A percentile compares a stretch with the other conserved stretches of the same genome.
phyloP scores from a whole-genome alignment of 2,797 vertebrate genomes.

The Sebastes steindachneri region DNA sequence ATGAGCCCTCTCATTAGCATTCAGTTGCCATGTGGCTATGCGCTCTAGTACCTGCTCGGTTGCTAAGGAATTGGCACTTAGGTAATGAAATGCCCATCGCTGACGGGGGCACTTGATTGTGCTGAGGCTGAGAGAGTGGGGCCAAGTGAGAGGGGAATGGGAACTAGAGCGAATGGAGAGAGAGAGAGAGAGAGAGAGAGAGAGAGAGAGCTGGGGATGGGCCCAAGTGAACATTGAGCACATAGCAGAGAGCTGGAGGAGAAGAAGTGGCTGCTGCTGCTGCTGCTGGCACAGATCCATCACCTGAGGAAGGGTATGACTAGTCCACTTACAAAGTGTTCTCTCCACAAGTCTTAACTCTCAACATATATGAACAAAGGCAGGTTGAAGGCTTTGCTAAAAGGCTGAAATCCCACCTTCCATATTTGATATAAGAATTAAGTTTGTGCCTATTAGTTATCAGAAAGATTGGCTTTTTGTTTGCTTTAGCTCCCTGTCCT shows the following conservation, averaged over 20 bases:
- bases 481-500: background rate
- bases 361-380: background rate
- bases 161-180: conserved; percentile 40
- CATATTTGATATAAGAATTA: background rate
- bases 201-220: conserved; percentile 46
- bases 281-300: conserved; percentile 57
- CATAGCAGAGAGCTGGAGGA: conserved; percentile 44
- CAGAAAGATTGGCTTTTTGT: background rate
- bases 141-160: conserved; percentile 68
- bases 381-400: background rate
- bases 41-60: conserved; percentile 68
- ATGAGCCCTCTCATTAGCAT: conserved; percentile 56
- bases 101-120: conserved; percentile 75
- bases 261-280: conserved; percentile 27
- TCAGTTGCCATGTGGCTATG: conserved; percentile 51
- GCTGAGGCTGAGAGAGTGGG: conserved; percentile 67
- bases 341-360: conserved; percentile 1
- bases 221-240: conserved; percentile 60
- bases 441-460: background rate
- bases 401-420: background rate
- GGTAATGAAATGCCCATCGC: conserved; percentile 79
- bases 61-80: conserved; percentile 78
- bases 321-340: conserved; percentile 9
- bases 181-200: conserved; percentile 35
- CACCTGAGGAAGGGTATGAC: conserved; percentile 40